Percentiles rank a stretch among this genome's conserved stretches.
These are phyloP conservation scores for Geococcyx californianus DNA, from an alignment of 2,113 vertebrate species.

Conservation along the genomic window DNA sequence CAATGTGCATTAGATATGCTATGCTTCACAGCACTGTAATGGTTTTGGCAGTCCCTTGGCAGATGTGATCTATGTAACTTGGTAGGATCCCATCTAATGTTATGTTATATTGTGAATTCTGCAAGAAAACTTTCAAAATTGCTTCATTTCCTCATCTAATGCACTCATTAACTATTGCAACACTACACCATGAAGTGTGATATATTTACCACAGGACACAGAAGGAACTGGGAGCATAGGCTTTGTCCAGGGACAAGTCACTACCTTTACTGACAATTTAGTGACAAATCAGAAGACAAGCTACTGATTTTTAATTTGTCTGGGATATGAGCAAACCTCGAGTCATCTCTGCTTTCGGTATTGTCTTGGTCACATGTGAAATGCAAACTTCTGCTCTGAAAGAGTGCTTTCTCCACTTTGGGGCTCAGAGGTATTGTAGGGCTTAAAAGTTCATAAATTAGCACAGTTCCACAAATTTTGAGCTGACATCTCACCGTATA, in stretches of 20 bases:
- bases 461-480: not conserved
- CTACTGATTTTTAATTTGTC: not conserved
- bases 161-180: not conserved
- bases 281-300: not conserved
- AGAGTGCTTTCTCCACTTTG: not conserved
- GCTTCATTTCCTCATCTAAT: not conserved
- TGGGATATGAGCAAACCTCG: not conserved
- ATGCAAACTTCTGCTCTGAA: not conserved
- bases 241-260: rapidly evolving
- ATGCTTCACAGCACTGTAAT: not conserved
- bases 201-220: not conserved
- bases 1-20: not conserved
- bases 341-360: not conserved
- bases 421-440: not conserved
- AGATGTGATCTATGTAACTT: not conserved
- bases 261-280: not conserved
- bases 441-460: not conserved
- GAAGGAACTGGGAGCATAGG: rapidly evolving
- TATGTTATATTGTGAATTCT: not conserved
- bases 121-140: not conserved
- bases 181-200: not conserved
- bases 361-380: not conserved
- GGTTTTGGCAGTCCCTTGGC: not conserved
- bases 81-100: not conserved
- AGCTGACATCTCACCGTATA: not conserved